A percentile compares a stretch with the other conserved stretches of the same genome.
These are phyloP conservation scores for Saguinus imperator DNA, from an alignment of 2,113 vertebrate genomes.

Conservation along the genomic window DNA sequence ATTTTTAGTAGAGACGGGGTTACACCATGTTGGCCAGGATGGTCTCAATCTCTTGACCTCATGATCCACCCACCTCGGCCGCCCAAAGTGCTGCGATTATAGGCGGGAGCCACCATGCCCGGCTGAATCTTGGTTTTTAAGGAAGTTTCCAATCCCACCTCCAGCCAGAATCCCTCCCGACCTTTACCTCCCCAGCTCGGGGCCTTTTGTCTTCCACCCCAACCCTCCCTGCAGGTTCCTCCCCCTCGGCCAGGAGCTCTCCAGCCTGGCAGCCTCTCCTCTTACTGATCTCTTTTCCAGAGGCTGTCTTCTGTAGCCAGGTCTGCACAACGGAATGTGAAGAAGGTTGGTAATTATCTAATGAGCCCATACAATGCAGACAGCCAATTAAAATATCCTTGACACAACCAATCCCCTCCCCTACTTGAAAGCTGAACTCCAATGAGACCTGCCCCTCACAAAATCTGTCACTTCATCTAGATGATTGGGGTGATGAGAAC, in stretches of 20 bases:
- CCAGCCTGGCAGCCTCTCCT: neutral
- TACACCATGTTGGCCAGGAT: too few relatives aligned
- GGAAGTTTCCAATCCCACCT: neutral
- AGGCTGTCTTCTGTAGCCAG: neutral
- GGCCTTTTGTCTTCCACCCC: neutral
- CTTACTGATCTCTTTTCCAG: neutral
- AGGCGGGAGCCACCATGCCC: too few relatives aligned
- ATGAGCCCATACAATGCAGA: constrained; percentile 43
- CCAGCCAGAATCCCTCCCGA: neutral
- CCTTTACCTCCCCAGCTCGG: neutral
- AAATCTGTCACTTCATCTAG: neutral
- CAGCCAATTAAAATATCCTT: constrained; percentile 41
- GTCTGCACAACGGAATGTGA: neutral
- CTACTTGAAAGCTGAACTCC: constrained; percentile 29
- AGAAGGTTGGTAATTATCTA: constrained; percentile 36
- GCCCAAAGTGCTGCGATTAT: too few relatives aligned
- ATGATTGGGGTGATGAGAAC: neutral
- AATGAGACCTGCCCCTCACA: neutral
- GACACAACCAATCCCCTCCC: neutral
- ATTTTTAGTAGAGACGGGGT: too few relatives aligned
- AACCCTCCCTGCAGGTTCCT: neutral
- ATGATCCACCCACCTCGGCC: too few relatives aligned
- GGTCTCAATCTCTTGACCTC: too few relatives aligned
- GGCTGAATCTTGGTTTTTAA: neutral
- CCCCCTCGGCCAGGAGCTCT: neutral